Conservation (phyloP, 2,888 invertebrate genomes). For the Notodonta ziczac region DNA sequence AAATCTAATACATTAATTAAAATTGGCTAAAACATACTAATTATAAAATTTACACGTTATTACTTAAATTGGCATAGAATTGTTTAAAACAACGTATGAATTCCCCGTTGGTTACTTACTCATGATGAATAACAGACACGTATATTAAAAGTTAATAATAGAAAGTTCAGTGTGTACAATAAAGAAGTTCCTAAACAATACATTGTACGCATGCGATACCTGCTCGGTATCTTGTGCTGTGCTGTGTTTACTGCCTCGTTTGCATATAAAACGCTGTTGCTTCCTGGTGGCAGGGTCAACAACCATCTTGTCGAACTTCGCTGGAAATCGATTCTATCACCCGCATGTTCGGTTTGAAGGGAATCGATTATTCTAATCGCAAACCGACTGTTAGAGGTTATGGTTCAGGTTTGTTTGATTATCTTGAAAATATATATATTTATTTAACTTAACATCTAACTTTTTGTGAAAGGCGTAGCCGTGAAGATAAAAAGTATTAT, state of each 20-base stretch:
- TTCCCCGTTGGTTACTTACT: no score
- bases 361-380: constrained; percentile 7
- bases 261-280: constrained; percentile 16
- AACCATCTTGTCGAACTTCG: constrained; percentile 3
- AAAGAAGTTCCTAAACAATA: constrained; percentile 7
- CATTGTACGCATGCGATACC: not conserved
- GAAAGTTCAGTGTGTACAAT: constrained; percentile 6
- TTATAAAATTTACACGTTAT: no score
- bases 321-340: constrained; percentile 17
- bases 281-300: constrained; percentile 18
- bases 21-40: no score
- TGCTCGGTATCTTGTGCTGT: not conserved
- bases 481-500: no score
- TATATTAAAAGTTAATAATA: constrained; percentile 4
- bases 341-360: constrained; percentile 25
- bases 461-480: no score
- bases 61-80: no score
- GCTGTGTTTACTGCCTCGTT: constrained; percentile 10
- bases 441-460: no score
- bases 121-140: not conserved
- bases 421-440: no score
- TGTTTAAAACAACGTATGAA: no score
- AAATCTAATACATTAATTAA: no score
- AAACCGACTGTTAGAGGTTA: not conserved
- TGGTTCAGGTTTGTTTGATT: no score